Percentiles rank a stretch among this genome's conserved stretches.
Evolutionary conservation across 2,888 invertebrate genomes (phyloP).

Genomic region (Apamea anceps): DNA sequence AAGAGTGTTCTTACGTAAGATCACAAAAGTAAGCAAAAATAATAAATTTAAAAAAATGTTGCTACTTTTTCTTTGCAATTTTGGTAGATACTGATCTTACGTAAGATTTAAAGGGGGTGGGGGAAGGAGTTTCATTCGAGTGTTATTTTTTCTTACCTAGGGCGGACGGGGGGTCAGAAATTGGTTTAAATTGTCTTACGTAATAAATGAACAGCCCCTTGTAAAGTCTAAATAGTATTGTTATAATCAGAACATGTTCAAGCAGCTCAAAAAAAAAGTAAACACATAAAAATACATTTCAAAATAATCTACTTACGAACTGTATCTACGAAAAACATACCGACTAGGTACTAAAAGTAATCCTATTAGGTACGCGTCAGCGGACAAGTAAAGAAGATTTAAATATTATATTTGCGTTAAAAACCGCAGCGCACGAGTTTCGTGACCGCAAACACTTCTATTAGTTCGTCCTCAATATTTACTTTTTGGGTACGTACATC

Average conservation of each 20-base stretch:
- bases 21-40: no score
- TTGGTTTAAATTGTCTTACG: no score
- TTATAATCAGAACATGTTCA: neutral
- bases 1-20: no score
- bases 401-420: constrained; percentile 44
- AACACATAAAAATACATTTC: neutral
- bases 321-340: constrained; percentile 25
- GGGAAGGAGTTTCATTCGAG: no score
- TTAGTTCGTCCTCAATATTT: constrained; percentile 26
- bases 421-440: constrained; percentile 34
- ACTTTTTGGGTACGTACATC: constrained; percentile 1
- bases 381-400: constrained; percentile 47
- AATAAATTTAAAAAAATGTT: no score
- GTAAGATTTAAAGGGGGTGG: no score
- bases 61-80: no score
- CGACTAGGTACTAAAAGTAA: constrained; percentile 18
- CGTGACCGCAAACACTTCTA: constrained; percentile 19
- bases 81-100: no score
- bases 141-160: no score
- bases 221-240: neutral
- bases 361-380: constrained; percentile 35
- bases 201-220: no score
- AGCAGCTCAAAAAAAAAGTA: no score
- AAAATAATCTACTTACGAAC: neutral
- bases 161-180: no score